Conservation (phyloP, 2,888 invertebrate species). For the Euclidia mi region DNA sequence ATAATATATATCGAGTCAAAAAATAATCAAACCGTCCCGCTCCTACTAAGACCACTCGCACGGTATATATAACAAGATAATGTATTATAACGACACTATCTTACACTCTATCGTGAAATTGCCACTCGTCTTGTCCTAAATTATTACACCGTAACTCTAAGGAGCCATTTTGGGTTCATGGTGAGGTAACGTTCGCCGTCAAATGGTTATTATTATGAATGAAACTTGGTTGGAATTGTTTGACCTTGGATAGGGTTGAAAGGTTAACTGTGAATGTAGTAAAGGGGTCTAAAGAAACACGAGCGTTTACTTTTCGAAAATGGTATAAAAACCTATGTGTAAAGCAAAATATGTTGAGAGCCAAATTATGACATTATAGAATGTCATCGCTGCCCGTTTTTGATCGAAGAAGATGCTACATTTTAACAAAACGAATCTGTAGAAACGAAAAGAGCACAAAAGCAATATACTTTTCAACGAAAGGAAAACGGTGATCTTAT, state of each 20-base stretch:
- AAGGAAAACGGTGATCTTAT: conserved; percentile 2
- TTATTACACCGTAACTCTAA: conserved; percentile 64
- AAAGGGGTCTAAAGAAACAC: too few species aligned
- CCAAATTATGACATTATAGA: too few species aligned
- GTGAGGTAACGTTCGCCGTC: conserved; percentile 19
- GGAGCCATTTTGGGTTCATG: conserved; percentile 30
- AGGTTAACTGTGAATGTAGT: neutral
- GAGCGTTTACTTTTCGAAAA: too few species aligned
- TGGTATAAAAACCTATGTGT: too few species aligned
- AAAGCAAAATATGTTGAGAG: too few species aligned
- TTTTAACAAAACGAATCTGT: too few species aligned
- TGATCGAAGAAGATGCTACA: too few species aligned
- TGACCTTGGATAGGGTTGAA: neutral
- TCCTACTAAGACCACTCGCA: conserved; percentile 33
- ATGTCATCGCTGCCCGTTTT: too few species aligned
- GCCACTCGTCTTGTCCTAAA: conserved; percentile 54
- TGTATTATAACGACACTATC: conserved; percentile 61
- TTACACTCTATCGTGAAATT: conserved; percentile 47
- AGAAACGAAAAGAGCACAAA: too few species aligned
- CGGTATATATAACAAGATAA: conserved; percentile 56
- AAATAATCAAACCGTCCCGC: conserved; percentile 18
- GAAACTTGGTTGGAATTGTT: conserved; percentile 5
- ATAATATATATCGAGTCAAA: neutral
- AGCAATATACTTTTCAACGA: too few species aligned
- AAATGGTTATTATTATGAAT: conserved; percentile 31